A percentile compares a stretch with the other conserved stretches of the same genome.
Evolutionary conservation across 2,888 invertebrate species (phyloP).

Genomic region (Perdita meconis): DNA sequence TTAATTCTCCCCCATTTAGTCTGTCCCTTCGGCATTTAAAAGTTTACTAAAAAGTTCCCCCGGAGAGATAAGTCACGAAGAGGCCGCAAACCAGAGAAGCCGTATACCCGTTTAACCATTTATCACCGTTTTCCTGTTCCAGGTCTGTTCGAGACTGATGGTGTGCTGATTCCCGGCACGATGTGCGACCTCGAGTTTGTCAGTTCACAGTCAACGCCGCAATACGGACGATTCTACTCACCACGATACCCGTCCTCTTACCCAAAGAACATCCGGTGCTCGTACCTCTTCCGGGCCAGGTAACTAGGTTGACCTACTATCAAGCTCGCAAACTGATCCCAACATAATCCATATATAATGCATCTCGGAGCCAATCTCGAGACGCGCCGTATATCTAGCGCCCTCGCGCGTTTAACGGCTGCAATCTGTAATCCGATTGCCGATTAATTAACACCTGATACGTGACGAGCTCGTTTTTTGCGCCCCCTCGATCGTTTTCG

Average conservation of each 20-base stretch:
- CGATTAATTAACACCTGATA: constrained; percentile 63
- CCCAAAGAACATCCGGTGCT: constrained; percentile 95
- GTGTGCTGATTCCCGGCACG: constrained; percentile 90
- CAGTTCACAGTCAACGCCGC: constrained; percentile 89
- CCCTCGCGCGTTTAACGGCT: constrained; percentile 54
- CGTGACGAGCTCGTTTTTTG: constrained; percentile 7
- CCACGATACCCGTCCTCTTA: constrained; percentile 98
- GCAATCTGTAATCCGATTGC: constrained; percentile 49
- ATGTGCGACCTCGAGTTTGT: constrained; percentile 95
- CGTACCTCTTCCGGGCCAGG: constrained; percentile 95
- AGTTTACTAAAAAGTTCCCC: background rate
- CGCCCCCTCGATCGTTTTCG: too few relatives aligned
- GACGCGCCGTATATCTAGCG: constrained; percentile 47
- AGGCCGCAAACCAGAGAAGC: constrained; percentile 4
- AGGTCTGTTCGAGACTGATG: constrained; percentile 93
- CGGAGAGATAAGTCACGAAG: background rate
- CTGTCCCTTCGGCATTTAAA: background rate
- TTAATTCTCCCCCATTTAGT: background rate
- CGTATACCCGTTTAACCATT: constrained; percentile 7
- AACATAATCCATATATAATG: constrained; percentile 68
- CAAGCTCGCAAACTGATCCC: constrained; percentile 56
- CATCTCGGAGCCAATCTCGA: constrained; percentile 62
- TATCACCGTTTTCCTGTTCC: constrained; percentile 80
- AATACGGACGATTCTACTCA: constrained; percentile 93
- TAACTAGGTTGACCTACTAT: constrained; percentile 80